phyloP scores from a whole-genome alignment of 2,888 invertebrate species.

The Pharmacophagus antenor region DNA sequence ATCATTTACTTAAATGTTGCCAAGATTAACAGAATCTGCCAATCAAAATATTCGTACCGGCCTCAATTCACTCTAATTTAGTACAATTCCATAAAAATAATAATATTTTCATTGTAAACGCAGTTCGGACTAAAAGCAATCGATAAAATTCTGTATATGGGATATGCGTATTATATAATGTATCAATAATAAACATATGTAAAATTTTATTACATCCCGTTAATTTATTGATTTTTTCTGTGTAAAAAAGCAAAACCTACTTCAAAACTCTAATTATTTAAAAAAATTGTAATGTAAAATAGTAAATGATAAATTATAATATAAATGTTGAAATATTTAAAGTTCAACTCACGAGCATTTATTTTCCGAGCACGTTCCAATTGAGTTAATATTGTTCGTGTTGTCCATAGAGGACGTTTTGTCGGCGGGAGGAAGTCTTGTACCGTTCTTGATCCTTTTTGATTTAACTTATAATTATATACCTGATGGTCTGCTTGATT shows the following conservation, averaged over 20 bases:
- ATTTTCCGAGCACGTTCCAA: conserved; percentile 26
- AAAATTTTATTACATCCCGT: no score
- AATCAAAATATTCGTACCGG: not conserved
- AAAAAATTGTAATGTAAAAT: not conserved
- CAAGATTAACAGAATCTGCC: not conserved
- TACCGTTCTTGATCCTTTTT: conserved; percentile 27
- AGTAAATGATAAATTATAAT: no score
- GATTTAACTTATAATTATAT: conserved; percentile 9
- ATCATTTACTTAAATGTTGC: not conserved
- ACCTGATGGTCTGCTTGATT: conserved; percentile 11
- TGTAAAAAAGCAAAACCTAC: no score
- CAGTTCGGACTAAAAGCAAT: no score
- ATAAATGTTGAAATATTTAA: conserved; percentile 1
- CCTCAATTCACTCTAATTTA: not conserved
- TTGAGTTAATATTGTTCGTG: conserved; percentile 22
- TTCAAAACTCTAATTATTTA: no score
- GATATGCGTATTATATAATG: no score
- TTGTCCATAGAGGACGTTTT: conserved; percentile 15
- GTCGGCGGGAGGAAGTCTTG: conserved; percentile 20
- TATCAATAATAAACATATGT: no score
- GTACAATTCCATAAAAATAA: not conserved
- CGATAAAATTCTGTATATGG: no score
- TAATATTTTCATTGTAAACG: no score
- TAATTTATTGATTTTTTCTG: no score
- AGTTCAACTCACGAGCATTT: conserved; percentile 12